Evolutionary conservation across 1,140 invertebrate species (phyloP), one percentile per base, ranked within the genome.

Genomic region (Linepithema humile): DNA sequence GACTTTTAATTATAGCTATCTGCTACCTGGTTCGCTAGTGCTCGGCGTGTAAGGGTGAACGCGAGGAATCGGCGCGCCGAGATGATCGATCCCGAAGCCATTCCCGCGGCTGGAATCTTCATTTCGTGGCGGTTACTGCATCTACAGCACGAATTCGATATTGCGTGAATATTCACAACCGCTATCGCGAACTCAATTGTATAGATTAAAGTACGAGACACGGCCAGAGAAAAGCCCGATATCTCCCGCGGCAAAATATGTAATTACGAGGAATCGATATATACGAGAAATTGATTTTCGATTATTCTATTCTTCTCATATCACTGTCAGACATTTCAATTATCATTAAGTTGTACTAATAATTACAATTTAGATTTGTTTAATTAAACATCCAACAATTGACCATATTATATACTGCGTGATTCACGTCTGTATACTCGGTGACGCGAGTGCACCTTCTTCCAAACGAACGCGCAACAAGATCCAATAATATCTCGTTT

Each of bases 1-100:
- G 91, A 92, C 90, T 92, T 93, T 93, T 92, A 92, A 93, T 93
- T 92, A 92, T 89, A 91, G 90, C 86, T 40, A 70, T 59, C 62
- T 60, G 60, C 67, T 43, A 45, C 86, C 55, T 45, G 35, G 9
- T 60, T 59, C 29, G 55, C 15, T 45, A 43, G 48, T 32, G 65
- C 35, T 69, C 75, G 75, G 17, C 23, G 75, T 35, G 48, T 45
- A 69, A 38, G 77, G 50, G 69, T 67, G 59, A 84, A 53, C 50
- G 43, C 40, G 69, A 59, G 40, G 43, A 74, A 82, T 82, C 78
- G 69, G 20, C 40, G 43, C 55, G 69, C 43, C 53, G 70, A 82
- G 70, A 72, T 82, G 67, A 82, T 82, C 80, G 80, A 82, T 82
- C 29, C 32, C 70, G 80, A 80, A 80, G 48, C 75, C 75, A 80